These are phyloP conservation scores for Zosterops hypoxanthus DNA, from an alignment of 2,113 vertebrate species.

Conservation along the genomic window DNA sequence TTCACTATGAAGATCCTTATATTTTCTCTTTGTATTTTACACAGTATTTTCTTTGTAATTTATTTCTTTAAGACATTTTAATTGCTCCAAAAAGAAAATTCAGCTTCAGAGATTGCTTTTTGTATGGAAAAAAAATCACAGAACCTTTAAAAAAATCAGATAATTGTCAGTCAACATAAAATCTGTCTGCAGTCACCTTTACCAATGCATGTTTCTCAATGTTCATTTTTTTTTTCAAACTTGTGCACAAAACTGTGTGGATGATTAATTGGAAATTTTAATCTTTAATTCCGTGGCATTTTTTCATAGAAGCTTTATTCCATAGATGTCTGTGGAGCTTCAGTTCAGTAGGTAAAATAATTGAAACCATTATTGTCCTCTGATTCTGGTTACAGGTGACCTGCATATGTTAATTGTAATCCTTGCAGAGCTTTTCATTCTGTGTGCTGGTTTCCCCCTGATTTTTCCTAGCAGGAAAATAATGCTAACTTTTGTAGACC, in stretches of 20 bases:
- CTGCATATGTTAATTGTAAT: neutral
- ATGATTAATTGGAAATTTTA: neutral
- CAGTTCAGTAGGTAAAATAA: neutral
- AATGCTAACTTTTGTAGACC: neutral
- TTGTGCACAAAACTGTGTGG: neutral
- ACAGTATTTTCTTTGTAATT: neutral
- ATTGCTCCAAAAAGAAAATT: neutral
- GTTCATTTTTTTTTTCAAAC: neutral
- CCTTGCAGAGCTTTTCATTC: neutral
- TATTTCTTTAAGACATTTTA: neutral
- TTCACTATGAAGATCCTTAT: neutral
- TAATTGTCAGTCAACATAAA: neutral
- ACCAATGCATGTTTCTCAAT: neutral
- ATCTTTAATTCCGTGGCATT: neutral
- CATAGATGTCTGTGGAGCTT: neutral
- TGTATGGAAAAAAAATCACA: neutral
- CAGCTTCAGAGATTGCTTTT: neutral
- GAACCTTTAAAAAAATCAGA: neutral
- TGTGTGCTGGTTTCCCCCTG: neutral
- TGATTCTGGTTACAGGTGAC: neutral
- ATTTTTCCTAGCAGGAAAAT: slow-evolving; percentile 5
- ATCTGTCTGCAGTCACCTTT: neutral
- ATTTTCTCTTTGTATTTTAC: neutral
- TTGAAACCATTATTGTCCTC: neutral
- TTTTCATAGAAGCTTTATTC: neutral